A percentile compares a stretch with the other conserved stretches of the same genome.
These are phyloP conservation scores for Rotaria sp. DNA, from an alignment of 2,888 invertebrate species.

Conservation along the genomic window DNA sequence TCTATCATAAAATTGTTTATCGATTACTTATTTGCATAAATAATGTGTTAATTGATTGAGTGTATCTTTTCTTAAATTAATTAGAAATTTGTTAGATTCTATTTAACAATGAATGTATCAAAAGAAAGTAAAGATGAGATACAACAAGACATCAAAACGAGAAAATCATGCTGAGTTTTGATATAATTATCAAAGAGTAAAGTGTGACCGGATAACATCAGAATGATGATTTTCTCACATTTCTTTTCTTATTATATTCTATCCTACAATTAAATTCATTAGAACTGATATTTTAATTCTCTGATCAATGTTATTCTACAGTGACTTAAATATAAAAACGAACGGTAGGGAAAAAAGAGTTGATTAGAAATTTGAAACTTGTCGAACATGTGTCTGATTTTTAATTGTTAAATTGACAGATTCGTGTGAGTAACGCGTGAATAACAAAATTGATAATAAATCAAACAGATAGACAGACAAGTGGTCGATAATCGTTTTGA, in stretches of 20 bases:
- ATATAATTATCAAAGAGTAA: background rate
- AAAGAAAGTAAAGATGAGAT: too few relatives aligned
- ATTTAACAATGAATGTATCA: too few relatives aligned
- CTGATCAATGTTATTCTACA: background rate
- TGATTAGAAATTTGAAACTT: conserved; percentile 22
- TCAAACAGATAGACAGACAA: conserved; percentile 6
- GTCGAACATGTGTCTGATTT: conserved; percentile 27
- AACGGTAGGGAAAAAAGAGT: background rate
- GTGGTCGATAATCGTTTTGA: conserved; percentile 23
- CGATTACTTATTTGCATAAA: background rate
- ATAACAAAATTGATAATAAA: conserved; percentile 24
- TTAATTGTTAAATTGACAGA: conserved; percentile 28
- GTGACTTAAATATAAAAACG: background rate
- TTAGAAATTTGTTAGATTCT: too few relatives aligned
- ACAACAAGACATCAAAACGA: background rate
- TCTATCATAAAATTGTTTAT: background rate
- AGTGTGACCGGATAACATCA: conserved; percentile 13
- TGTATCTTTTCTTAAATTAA: background rate
- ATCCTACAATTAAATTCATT: conserved; percentile 19
- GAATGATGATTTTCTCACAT: background rate
- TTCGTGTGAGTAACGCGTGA: conserved; percentile 16
- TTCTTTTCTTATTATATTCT: background rate
- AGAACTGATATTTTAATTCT: conserved; percentile 3
- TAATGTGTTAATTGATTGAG: conserved; percentile 15
- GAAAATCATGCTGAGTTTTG: background rate